phyloP scores from a whole-genome alignment of 2,888 invertebrate genomes.

The Sesamia inferens region DNA sequence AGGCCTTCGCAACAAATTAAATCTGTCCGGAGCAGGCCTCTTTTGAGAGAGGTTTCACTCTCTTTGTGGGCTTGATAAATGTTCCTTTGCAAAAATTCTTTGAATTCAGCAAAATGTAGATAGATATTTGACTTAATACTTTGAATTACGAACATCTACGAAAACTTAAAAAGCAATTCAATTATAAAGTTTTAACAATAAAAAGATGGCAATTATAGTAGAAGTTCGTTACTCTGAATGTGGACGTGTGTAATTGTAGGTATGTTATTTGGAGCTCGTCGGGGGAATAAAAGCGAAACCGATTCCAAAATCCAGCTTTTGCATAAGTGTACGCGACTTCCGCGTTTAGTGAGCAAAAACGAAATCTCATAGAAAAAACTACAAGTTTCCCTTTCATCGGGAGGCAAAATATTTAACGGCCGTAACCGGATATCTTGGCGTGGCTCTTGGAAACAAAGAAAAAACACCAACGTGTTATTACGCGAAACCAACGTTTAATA shows the following conservation, averaged over 20 bases:
- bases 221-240: constrained; percentile 75
- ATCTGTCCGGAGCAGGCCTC: constrained; percentile 89
- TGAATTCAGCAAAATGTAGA: constrained; percentile 85
- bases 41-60: constrained; percentile 90
- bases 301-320: constrained; percentile 86
- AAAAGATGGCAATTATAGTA: constrained; percentile 76
- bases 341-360: constrained; percentile 87
- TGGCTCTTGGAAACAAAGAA: constrained; percentile 88
- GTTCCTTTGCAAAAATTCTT: constrained; percentile 87
- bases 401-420: constrained; percentile 89
- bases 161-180: constrained; percentile 74
- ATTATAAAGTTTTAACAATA: constrained; percentile 75
- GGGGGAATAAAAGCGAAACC: constrained; percentile 84
- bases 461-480: constrained; percentile 89
- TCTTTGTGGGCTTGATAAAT: constrained; percentile 90
- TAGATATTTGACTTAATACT: constrained; percentile 84
- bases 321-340: constrained; percentile 88
- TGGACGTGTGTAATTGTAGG: constrained; percentile 85
- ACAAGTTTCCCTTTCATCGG: constrained; percentile 88
- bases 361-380: constrained; percentile 84
- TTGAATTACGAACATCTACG: constrained; percentile 82
- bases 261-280: constrained; percentile 80
- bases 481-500: constrained; percentile 90
- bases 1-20: constrained; percentile 90
- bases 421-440: constrained; percentile 89